phyloP scores from a whole-genome alignment of 1,140 invertebrate species.

The Battus philenor region DNA sequence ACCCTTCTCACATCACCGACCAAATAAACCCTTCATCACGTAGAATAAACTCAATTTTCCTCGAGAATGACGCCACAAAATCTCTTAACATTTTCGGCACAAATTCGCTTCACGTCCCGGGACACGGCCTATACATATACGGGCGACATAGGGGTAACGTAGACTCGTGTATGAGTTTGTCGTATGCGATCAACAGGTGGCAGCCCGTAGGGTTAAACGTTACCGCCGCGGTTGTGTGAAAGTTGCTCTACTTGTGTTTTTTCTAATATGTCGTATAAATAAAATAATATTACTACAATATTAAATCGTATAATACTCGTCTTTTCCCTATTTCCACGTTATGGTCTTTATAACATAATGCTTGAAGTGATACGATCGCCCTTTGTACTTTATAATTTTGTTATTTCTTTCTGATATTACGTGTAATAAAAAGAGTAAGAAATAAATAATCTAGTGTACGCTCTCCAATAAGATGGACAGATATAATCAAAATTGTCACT shows the following conservation, averaged over 20 bases:
- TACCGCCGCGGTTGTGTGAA: constrained; percentile 20
- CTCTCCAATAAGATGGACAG: too few relatives aligned
- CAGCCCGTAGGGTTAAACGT: constrained; percentile 66
- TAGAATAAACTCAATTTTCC: constrained; percentile 62
- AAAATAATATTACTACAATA: not conserved
- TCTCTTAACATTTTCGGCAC: constrained; percentile 37
- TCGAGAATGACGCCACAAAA: constrained; percentile 35
- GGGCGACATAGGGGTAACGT: constrained; percentile 40
- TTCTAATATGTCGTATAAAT: constrained; percentile 8
- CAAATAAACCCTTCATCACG: constrained; percentile 44
- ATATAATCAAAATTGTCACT: too few relatives aligned
- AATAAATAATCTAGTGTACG: too few relatives aligned
- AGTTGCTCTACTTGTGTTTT: constrained; percentile 36
- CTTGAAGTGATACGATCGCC: too few relatives aligned
- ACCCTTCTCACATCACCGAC: constrained; percentile 42
- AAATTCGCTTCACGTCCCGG: constrained; percentile 38
- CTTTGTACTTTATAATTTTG: too few relatives aligned
- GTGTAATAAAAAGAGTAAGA: too few relatives aligned
- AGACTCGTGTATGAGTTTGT: constrained; percentile 55
- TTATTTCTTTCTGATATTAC: too few relatives aligned
- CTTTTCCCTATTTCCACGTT: too few relatives aligned
- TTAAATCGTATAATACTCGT: constrained; percentile 11
- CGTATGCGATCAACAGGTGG: constrained; percentile 67
- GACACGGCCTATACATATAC: constrained; percentile 34
- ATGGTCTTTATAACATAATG: too few relatives aligned